These are phyloP conservation scores for Ageneiosus marmoratus DNA, from an alignment of 2,113 vertebrate genomes.

Conservation along the genomic window DNA sequence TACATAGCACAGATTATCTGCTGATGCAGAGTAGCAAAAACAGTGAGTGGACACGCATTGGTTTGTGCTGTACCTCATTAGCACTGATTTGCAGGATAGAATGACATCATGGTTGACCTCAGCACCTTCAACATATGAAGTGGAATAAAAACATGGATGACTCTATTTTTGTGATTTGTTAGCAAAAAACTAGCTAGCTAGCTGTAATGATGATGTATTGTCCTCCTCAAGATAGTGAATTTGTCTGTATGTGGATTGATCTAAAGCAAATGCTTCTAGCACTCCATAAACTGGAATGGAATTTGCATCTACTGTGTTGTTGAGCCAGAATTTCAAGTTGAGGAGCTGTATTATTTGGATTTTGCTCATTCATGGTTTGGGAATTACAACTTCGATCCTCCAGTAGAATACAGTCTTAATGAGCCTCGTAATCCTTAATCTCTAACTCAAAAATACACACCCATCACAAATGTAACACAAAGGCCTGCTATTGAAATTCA, in stretches of 20 bases:
- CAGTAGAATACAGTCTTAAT: neutral
- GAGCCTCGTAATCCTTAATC: constrained; percentile 1
- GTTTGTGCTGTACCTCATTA: neutral
- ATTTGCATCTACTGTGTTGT: too few relatives aligned
- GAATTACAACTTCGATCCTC: neutral
- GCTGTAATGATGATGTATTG: neutral
- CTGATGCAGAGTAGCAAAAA: neutral
- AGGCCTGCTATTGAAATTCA: neutral
- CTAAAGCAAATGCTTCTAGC: neutral
- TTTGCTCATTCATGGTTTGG: neutral
- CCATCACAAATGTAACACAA: neutral
- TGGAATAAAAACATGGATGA: neutral
- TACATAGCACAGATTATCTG: neutral
- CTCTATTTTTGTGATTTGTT: neutral
- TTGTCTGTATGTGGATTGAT: neutral
- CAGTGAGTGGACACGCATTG: neutral
- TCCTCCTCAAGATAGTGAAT: neutral
- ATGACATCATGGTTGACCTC: neutral
- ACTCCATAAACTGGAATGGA: neutral
- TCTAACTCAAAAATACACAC: neutral
- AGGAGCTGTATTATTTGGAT: neutral
- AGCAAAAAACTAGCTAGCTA: neutral
- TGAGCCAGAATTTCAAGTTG: neutral
- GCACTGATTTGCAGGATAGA: neutral
- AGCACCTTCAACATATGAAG: neutral